Evolutionary conservation across 2,113 vertebrate species (phyloP).

Genomic region (Hyaena hyaena): DNA sequence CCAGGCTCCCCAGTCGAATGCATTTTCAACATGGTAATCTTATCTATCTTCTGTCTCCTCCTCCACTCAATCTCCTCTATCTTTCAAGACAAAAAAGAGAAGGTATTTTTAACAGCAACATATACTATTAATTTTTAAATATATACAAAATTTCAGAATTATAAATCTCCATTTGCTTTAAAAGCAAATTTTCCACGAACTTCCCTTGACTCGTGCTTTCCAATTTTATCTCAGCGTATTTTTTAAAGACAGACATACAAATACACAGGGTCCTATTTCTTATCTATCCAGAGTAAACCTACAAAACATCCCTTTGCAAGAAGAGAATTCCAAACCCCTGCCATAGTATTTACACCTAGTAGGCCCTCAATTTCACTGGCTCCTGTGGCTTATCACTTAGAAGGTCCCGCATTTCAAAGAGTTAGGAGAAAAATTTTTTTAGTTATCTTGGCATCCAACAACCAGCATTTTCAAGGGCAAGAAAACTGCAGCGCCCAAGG

Average conservation of each 20-base stretch:
- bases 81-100: not conserved
- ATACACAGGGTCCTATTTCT: not conserved
- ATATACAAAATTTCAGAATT: not conserved
- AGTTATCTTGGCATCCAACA: slow-evolving; percentile 59
- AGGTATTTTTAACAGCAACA: not conserved
- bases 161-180: not conserved
- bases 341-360: not conserved
- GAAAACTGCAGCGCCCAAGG: slow-evolving; percentile 38
- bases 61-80: not conserved
- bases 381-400: not conserved
- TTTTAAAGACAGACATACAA: not conserved
- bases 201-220: slow-evolving; percentile 15
- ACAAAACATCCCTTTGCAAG: not conserved
- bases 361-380: not conserved
- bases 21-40: not conserved
- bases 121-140: not conserved
- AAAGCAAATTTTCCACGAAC: slow-evolving; percentile 9
- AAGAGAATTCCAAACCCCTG: not conserved
- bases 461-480: slow-evolving; percentile 68
- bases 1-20: not conserved
- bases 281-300: not conserved
- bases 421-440: not conserved
- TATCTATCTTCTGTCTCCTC: not conserved
- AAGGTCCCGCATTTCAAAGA: not conserved
- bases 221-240: not conserved